A percentile compares a stretch with the other conserved stretches of the same genome.
These are phyloP conservation scores for Polydesmus complanatus DNA, from an alignment of 2,888 invertebrate species.

Conservation along the genomic window DNA sequence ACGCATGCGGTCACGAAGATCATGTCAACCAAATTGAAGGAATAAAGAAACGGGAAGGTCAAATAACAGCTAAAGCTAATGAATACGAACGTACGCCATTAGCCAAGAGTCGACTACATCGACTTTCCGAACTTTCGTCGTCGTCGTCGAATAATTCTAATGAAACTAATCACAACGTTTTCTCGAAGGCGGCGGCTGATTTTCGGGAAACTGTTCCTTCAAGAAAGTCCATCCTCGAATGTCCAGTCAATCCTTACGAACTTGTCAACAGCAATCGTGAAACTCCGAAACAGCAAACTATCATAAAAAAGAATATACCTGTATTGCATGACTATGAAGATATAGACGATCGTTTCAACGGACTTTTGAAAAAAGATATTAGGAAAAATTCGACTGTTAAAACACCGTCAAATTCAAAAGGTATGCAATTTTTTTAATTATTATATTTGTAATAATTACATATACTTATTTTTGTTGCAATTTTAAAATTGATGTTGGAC, in stretches of 20 bases:
- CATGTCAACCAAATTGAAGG: background rate
- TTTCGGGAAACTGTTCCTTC: background rate
- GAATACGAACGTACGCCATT: background rate
- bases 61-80: background rate
- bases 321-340: background rate
- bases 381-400: no score
- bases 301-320: background rate
- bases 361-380: no score
- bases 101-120: slow-evolving; percentile 3
- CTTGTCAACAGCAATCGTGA: slow-evolving; percentile 2
- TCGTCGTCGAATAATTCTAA: background rate
- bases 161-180: background rate
- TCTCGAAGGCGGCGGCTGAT: background rate
- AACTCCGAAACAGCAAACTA: background rate
- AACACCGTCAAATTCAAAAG: no score
- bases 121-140: slow-evolving; percentile 4
- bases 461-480: no score
- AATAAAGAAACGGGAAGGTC: background rate
- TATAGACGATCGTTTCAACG: background rate
- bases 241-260: slow-evolving; percentile 17
- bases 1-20: background rate
- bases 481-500: no score
- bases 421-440: no score
- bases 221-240: slow-evolving; percentile 17
- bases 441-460: no score